These are phyloP conservation scores for Macheiramphus alcinus DNA, from an alignment of 2,113 vertebrate genomes.

Conservation along the genomic window DNA sequence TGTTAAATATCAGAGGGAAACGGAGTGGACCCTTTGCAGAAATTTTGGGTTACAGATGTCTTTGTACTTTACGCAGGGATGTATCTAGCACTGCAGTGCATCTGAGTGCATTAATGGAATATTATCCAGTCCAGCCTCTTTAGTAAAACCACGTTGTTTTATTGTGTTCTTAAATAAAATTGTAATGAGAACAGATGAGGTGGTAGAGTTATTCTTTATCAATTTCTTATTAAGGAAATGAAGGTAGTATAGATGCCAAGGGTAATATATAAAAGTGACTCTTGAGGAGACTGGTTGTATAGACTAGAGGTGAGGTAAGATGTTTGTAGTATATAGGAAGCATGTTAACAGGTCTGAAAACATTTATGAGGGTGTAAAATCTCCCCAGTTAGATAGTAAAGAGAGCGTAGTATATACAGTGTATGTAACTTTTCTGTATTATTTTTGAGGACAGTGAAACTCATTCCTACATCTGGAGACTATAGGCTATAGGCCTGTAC, in stretches of 20 bases:
- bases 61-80: neutral
- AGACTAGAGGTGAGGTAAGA: neutral
- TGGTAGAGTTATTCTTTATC: neutral
- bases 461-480: neutral
- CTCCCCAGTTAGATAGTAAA: neutral
- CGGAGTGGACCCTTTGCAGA: neutral
- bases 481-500: neutral
- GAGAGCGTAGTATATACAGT: neutral
- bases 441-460: neutral
- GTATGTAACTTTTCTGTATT: neutral
- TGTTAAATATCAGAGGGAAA: neutral
- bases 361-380: neutral
- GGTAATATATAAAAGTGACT: neutral
- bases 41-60: neutral
- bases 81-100: neutral
- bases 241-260: neutral
- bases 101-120: neutral
- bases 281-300: neutral
- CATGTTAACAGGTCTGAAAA: neutral
- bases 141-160: neutral
- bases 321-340: neutral
- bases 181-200: neutral
- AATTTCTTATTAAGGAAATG: neutral
- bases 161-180: neutral
- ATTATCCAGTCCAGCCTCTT: neutral